Base-by-base conservation (phyloP, 1,140 invertebrate species). In the Lucilia cuprina region DNA sequence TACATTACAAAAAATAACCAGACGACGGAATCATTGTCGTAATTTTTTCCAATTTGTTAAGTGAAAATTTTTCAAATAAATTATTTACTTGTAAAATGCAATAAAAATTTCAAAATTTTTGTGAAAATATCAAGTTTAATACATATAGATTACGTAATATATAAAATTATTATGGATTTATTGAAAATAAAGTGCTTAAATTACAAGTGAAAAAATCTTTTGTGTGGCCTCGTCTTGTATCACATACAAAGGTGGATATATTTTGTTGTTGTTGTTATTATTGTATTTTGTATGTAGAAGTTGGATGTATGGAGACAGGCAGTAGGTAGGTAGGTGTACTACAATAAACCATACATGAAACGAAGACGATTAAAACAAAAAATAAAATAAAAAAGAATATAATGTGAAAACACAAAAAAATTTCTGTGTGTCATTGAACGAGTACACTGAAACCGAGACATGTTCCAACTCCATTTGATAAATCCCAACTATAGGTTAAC, bases 31-130 rank as follows among this genome's bases (percentile, higher is more conserved):
- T 70, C 82, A 82, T 83, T 85, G 82, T 83, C 84, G 84, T 85
- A 85, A 83, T 85, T 85, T 85, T 85, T 85, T 85, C 78, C 84
- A 85, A 60, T 78, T 78, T 80, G 12, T 80, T 21, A 74, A 77
- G 82, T 34, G 74, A 41, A 83, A 82, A 60, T 55, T 83, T 82
- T 82, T 77, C 25, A 78, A 77, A 47, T 70, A 74, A 65, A 77
- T 19, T 50, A 50, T 83, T 83, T 60, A 34, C 7, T 17, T 65
- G 9, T 12, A 83, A 70, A 83, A 65, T 65, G 25, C 25, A 41
- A 55, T 47, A 74, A 35, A 83, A 83, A 83, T 14, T 83, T 47
- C 0, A 17, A n/a, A 19, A 35, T 35, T 30, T 19, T 60, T 14
- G 82, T 70, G 82, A 60, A 47, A 83, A 83, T 65, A 35, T 34